Conservation (phyloP, 2,113 vertebrate genomes). For the Misgurnus anguillicaudatus region DNA sequence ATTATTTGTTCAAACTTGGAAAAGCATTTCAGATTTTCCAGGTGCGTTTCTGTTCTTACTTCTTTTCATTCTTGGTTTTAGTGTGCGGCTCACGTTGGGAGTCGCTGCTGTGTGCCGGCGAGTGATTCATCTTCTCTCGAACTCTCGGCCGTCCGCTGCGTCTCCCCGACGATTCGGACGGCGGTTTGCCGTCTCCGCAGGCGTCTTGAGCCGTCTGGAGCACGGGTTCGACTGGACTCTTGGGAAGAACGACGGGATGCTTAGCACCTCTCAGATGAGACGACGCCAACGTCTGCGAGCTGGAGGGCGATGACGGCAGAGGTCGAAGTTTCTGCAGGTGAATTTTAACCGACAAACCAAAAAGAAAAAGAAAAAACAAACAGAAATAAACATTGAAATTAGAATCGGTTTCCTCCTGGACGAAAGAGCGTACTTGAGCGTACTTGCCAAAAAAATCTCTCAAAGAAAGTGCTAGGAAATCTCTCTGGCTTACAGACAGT, state of each 20-base stretch:
- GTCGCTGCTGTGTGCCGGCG: slow-evolving; percentile 88
- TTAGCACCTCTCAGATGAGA: slow-evolving; percentile 69
- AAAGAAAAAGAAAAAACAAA: slow-evolving; percentile 55
- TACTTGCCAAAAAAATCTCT: slow-evolving; percentile 79
- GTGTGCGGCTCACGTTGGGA: slow-evolving; percentile 76
- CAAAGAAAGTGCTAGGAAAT: slow-evolving; percentile 77
- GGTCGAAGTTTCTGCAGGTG: slow-evolving; percentile 82
- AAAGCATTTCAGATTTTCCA: too few species aligned
- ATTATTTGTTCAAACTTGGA: too few species aligned
- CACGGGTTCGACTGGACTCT: slow-evolving; percentile 66
- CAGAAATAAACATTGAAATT: slow-evolving; percentile 70
- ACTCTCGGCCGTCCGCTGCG: slow-evolving; percentile 76
- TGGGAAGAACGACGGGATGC: slow-evolving; percentile 62
- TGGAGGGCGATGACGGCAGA: slow-evolving; percentile 72
- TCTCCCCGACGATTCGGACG: slow-evolving; percentile 70
- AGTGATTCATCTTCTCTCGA: slow-evolving; percentile 71
- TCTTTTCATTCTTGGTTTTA: slow-evolving; percentile 81
- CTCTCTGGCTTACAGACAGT: slow-evolving; percentile 83
- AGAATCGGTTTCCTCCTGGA: slow-evolving; percentile 64
- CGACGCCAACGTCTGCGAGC: slow-evolving; percentile 72
- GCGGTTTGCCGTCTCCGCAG: slow-evolving; percentile 71
- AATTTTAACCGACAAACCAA: slow-evolving; percentile 72
- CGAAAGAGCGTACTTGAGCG: slow-evolving; percentile 68
- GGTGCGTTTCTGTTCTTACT: slow-evolving; percentile 71
- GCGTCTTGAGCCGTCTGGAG: slow-evolving; percentile 70